A percentile compares a stretch with the other conserved stretches of the same genome.
These are phyloP conservation scores for Aradophagus sp. DNA, from an alignment of 1,140 invertebrate genomes.

Conservation along the genomic window DNA sequence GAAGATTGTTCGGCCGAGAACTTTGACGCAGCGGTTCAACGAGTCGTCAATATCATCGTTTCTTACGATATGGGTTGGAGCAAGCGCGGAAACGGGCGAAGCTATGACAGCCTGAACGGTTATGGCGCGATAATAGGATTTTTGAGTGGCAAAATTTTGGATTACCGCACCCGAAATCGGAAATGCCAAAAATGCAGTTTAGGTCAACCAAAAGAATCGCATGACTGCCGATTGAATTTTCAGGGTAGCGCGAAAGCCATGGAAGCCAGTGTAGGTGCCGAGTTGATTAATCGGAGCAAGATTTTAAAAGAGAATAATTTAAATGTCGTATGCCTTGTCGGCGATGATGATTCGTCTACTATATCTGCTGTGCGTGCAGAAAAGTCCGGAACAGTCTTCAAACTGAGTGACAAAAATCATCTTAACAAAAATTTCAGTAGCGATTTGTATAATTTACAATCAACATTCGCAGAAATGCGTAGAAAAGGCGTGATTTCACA, in stretches of 20 bases:
- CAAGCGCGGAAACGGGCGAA: too few species aligned
- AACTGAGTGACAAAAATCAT: constrained; percentile 54
- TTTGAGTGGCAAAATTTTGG: constrained; percentile 16
- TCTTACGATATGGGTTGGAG: constrained; percentile 32
- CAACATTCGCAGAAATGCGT: too few species aligned
- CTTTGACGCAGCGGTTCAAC: constrained; percentile 6
- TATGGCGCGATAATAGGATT: constrained; percentile 25
- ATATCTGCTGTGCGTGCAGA: constrained; percentile 30
- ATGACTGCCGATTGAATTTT: constrained; percentile 31
- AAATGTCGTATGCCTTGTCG: constrained; percentile 33
- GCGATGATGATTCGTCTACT: constrained; percentile 45
- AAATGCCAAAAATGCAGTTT: constrained; percentile 14
- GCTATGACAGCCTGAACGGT: constrained; percentile 23
- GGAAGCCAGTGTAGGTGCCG: constrained; percentile 43
- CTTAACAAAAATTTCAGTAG: constrained; percentile 23
- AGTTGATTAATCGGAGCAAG: constrained; percentile 36
- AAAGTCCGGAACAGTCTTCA: constrained; percentile 8
- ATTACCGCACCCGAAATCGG: constrained; percentile 23
- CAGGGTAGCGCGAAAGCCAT: constrained; percentile 50
- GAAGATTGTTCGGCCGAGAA: constrained; percentile 3
- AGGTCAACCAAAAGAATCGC: neutral
- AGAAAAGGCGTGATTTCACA: too few species aligned
- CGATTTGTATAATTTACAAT: too few species aligned
- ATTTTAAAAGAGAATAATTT: constrained; percentile 38
- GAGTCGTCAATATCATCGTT: constrained; percentile 12